Base-by-base conservation (phyloP, 2,888 invertebrate genomes). In the Cyrtodaria siliqua region DNA sequence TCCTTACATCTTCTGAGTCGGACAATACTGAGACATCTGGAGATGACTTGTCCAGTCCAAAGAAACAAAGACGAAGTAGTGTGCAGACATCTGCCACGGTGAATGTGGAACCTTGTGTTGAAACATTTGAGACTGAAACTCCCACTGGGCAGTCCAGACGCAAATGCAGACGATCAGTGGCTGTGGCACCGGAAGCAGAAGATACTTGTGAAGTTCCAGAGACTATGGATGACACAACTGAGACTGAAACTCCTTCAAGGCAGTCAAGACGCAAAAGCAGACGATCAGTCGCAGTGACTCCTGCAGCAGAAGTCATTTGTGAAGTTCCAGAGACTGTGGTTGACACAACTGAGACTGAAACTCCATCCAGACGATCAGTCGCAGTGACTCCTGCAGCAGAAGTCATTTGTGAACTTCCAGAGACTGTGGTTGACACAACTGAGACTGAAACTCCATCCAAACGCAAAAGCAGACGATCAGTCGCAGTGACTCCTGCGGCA, bases 151-250 rank as follows among this genome's bases (percentile, higher is more conserved):
- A n/a, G 27, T n/a, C 44, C 18, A 26, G 44, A 18, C 40, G 44
- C 4, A 64, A 55, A 23, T 42, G 24, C 2, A 40, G 64, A 64
- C 49, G 53, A 18, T 64, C 64, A 18, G 56, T 64, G 27, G 33
- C 40, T 26, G 33, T 44, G 4, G n/a, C 64, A 4, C n/a, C 20
- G 8, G 53, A 53, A 18, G 16, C 8, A 12, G 40, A 42, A 6
- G 14, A 2, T 8, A 62, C 50, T 38, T 24, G 33, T 33, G 62
- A 62, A 44, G 44, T 9, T 4, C n/a, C 4, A 44, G 44, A 44
- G 4, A 33, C 52, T 16, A 50, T 64, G 29, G 24, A 27, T 38
- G 53, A 52, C 9, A 20, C 16, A 20, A 9, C 6, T 16, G 24
- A 4, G 8, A 23, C 27, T n/a, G 40, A 33, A 29, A 44, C 40